Conservation (phyloP, 2,888 invertebrate genomes). For the Drosophila tanythrix region DNA sequence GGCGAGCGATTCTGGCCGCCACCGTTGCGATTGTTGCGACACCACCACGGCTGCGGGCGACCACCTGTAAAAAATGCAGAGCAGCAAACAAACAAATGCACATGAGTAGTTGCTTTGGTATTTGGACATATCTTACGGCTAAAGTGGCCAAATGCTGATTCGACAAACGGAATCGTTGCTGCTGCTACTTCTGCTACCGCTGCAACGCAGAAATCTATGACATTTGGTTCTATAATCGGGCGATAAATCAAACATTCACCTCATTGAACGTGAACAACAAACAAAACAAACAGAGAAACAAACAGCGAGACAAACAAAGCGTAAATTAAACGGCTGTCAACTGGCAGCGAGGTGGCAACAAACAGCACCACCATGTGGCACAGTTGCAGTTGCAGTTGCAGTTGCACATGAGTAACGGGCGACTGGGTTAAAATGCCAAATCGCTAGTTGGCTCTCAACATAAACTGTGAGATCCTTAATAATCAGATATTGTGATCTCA, state of each 20-base stretch:
- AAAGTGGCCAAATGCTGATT: slow-evolving; percentile 4
- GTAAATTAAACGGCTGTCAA: slow-evolving; percentile 81
- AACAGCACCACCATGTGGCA: slow-evolving; percentile 17
- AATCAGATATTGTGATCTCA: slow-evolving; percentile 63
- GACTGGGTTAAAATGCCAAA: slow-evolving; percentile 61
- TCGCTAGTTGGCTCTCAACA: slow-evolving; percentile 1
- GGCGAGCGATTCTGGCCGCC: slow-evolving; percentile 83
- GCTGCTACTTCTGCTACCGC: not conserved
- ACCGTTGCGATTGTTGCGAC: slow-evolving; percentile 84
- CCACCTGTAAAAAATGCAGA: slow-evolving; percentile 75
- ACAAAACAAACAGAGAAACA: slow-evolving; percentile 51
- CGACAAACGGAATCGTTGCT: slow-evolving; percentile 24
- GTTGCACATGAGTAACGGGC: slow-evolving; percentile 51
- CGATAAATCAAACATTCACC: slow-evolving; percentile 81
- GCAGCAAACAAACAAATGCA: slow-evolving; percentile 8
- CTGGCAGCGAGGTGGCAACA: slow-evolving; percentile 41
- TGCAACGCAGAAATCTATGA: slow-evolving; percentile 68
- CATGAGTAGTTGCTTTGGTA: slow-evolving; percentile 58
- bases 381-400: slow-evolving; percentile 28
- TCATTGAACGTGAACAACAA: slow-evolving; percentile 64
- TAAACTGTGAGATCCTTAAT: slow-evolving; percentile 48
- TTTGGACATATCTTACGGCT: slow-evolving; percentile 19
- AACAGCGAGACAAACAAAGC: slow-evolving; percentile 74
- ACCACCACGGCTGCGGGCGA: slow-evolving; percentile 85
- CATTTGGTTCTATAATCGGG: slow-evolving; percentile 77